Conservation (phyloP, 1,140 invertebrate genomes). For the Drosophila varians region DNA sequence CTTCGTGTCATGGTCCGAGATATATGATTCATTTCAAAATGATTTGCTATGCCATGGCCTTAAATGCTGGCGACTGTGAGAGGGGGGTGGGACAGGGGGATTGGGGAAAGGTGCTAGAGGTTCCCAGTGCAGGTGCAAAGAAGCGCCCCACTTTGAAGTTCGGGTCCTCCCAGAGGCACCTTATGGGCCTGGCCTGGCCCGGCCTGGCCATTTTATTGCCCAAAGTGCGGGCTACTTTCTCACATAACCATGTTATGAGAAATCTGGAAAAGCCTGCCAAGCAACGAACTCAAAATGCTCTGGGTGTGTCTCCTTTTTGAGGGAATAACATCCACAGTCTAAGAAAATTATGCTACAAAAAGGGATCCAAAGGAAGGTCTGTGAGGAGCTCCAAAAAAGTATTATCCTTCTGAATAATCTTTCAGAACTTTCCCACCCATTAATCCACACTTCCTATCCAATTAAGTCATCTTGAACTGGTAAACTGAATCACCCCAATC, state of each 20-base stretch:
- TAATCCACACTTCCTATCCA: constrained; percentile 1
- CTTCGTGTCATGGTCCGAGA: constrained; percentile 40
- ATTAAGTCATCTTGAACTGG: constrained; percentile 20
- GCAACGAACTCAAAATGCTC: constrained; percentile 8
- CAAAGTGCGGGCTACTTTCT: constrained; percentile 46
- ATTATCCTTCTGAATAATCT: no score
- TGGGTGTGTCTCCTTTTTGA: constrained; percentile 5
- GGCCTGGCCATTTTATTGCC: constrained; percentile 51
- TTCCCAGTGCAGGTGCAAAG: constrained; percentile 45
- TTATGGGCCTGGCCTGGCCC: constrained; percentile 24
- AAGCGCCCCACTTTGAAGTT: constrained; percentile 29
- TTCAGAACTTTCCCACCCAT: not conserved
- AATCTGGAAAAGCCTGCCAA: not conserved
- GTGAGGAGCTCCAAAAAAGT: no score
- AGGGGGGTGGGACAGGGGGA: not conserved
- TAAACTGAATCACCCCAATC: constrained; percentile 19
- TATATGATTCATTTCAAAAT: constrained; percentile 73
- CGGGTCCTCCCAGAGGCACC: constrained; percentile 16
- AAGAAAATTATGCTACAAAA: not conserved
- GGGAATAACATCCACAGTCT: not conserved
- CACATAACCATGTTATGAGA: constrained; percentile 28
- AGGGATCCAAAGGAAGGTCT: no score
- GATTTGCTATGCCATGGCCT: constrained; percentile 59
- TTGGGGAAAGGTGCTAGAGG: constrained; percentile 3
- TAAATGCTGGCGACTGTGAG: not conserved